Conservation (phyloP, 1,140 invertebrate species). For the Antheraea mylitta region DNA sequence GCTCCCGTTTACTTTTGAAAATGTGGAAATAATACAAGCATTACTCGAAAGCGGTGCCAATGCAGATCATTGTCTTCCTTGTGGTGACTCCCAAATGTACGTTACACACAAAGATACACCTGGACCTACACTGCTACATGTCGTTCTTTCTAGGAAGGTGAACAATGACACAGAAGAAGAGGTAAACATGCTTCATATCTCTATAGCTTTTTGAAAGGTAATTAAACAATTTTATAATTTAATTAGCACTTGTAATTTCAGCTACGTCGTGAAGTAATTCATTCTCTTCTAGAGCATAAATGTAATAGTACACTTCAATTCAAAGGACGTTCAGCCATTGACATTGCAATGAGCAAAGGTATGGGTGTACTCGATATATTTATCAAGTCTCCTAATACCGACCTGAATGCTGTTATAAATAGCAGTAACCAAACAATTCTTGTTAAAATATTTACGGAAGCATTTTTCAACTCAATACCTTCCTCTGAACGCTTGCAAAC, state of each 20-base stretch:
- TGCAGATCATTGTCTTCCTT: slow-evolving; percentile 43
- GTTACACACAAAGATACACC: slow-evolving; percentile 18
- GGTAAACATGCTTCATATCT: slow-evolving; percentile 21
- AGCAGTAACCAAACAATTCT: slow-evolving; percentile 52
- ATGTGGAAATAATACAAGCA: slow-evolving; percentile 51
- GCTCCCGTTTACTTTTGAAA: slow-evolving; percentile 44
- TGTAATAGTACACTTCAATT: slow-evolving; percentile 43
- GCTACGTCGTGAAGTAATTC: slow-evolving; percentile 45
- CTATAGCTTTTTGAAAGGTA: not conserved
- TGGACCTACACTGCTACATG: slow-evolving; percentile 60
- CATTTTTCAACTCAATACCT: slow-evolving; percentile 44
- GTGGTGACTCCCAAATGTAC: slow-evolving; percentile 6
- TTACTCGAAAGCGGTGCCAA: slow-evolving; percentile 63
- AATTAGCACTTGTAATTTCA: slow-evolving; percentile 20
- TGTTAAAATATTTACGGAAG: slow-evolving; percentile 51
- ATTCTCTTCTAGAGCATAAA: slow-evolving; percentile 50
- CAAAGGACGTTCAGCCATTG: slow-evolving; percentile 53
- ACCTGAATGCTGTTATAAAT: slow-evolving; percentile 59
- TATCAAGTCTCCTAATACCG: slow-evolving; percentile 39
- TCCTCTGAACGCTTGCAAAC: slow-evolving; percentile 37
- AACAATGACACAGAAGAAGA: slow-evolving; percentile 47
- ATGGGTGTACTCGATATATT: slow-evolving; percentile 47
- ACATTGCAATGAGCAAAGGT: slow-evolving; percentile 44
- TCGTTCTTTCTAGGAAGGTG: slow-evolving; percentile 39
- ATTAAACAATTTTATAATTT: not conserved